Evolutionary conservation across 2,888 invertebrate genomes (phyloP).

Genomic region (Latheticus oryzae): DNA sequence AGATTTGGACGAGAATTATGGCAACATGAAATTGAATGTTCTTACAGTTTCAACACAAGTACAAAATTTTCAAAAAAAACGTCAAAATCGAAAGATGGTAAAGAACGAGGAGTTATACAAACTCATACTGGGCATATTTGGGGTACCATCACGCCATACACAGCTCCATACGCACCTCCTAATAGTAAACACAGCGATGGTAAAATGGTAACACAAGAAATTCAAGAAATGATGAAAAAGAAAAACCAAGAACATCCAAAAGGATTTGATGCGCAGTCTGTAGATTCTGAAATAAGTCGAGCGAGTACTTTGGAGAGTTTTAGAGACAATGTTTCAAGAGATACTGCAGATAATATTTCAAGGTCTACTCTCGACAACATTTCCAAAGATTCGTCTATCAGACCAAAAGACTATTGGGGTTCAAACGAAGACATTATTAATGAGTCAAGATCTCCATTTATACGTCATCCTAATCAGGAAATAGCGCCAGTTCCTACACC

Average conservation of each 20-base stretch:
- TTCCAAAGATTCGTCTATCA: slow-evolving; percentile 8
- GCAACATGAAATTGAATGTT: slow-evolving; percentile 58
- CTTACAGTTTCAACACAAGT: slow-evolving; percentile 49
- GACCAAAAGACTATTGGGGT: not conserved
- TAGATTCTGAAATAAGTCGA: slow-evolving; percentile 20
- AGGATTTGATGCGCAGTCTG: slow-evolving; percentile 19
- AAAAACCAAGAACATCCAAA: slow-evolving; percentile 40
- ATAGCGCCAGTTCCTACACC: slow-evolving; percentile 11
- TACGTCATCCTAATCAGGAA: slow-evolving; percentile 1
- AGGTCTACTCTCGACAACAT: slow-evolving; percentile 10
- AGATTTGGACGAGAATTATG: slow-evolving; percentile 55
- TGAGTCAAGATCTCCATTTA: not conserved
- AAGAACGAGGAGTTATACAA: slow-evolving; percentile 57
- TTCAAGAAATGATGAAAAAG: slow-evolving; percentile 50
- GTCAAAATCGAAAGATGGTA: slow-evolving; percentile 43
- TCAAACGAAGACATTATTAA: not conserved
- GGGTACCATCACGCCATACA: slow-evolving; percentile 54
- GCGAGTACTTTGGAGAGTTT: slow-evolving; percentile 22
- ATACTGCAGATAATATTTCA: slow-evolving; percentile 9
- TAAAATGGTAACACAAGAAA: slow-evolving; percentile 45
- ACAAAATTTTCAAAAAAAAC: slow-evolving; percentile 26
- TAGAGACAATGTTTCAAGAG: slow-evolving; percentile 2
- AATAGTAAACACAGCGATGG: slow-evolving; percentile 36
- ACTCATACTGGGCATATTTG: slow-evolving; percentile 60
- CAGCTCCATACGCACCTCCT: slow-evolving; percentile 52